Evolutionary conservation across 2,113 vertebrate genomes (phyloP), one percentile per base, ranked within the genome.

Genomic region (Anhinga anhinga): DNA sequence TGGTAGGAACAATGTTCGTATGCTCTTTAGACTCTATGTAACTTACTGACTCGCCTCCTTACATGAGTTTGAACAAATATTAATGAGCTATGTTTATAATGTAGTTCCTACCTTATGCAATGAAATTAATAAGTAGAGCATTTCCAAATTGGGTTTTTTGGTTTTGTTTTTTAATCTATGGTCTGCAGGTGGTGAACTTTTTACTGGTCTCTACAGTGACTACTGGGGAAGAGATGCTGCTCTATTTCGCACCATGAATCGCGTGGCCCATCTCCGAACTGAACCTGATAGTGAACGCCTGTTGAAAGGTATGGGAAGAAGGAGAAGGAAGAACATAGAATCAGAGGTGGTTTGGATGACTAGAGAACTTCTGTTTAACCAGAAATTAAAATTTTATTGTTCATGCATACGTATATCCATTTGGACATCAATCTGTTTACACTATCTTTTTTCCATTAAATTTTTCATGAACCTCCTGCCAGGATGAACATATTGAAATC

Each of bases 151-250:
- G 74, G 74, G 84, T 36, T 13, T 15, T 88, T 36, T 42, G 4
- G 15, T 25, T 78, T 53, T 8, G 4, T 66, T 83, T 82, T 70
- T 40, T 36, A 7, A 42, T 40, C 26, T 44, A 34, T 55, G 76
- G 6, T 27, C 20, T 49, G 20, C 82, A 99, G 99, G 98, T 86
- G 98, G 98, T 40, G 98, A 99, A 65, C 96, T 99, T 70, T 99
- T 99, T 53, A 90, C 99, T 26, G 99, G 99, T 21, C 98, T 99
- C 69, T 99, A 99, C 96, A 99, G 98, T 1, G 99, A 99, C 97
- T 99, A 99, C 97, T 99, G 99, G 99, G 99, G 99, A 84, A 99
- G 99, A 36, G 99, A 99, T 5, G 99, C 99, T 2, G 99, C 99
- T 15, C 62, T 99, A 29, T 99, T 99, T 95, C 98, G 99, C 74